Evolutionary conservation across 2,888 invertebrate genomes (phyloP), one percentile per base, ranked within the genome.

Genomic region (Copidosoma aretas): DNA sequence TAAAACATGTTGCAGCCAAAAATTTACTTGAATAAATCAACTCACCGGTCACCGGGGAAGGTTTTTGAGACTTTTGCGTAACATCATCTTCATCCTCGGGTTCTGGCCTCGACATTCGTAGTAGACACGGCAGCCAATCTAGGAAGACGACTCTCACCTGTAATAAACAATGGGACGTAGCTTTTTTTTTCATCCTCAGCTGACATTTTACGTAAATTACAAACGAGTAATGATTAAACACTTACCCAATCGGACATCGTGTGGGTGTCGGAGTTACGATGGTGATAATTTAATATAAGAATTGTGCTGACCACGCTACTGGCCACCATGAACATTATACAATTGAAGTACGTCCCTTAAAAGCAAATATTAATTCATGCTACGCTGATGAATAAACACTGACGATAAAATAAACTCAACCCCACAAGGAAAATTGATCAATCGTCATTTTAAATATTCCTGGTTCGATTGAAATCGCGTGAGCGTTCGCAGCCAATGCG

Each of bases 291-390:
- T 82, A 98, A 91, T 85, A 98, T 97, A 82, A 97, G 92, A 84
- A 98, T 97, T 75, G 97, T 98, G 85, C 96, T 95, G 83, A 97
- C 95, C 84, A 98, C 97, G 77, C 97, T 97, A 81, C 97, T 94
- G 80, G 97, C 97, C 86, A 97, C 97, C 97, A 97, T 97, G 87
- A 97, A 95, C 98, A 98, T 98, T 87, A 97, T 97, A 88, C 97
- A 97, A 89, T 97, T 97, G 90, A 98, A 98, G 88, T 97, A 97
- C 78, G 97, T 97, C 85, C 93, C 94, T 91, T 87, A 75, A 86
- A 81, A 75, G 64, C 72, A 71, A 73, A 41, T 43, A 60, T 19
- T 39, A 43, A 43, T n/a, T 68, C 53, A 56, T 17, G 8, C 32
- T 32, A 32, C 32, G 32, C 32, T 32, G 32, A 3, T 32, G 8